Evolutionary conservation across 1,140 invertebrate genomes (phyloP).

Genomic region (Drosophila subpulchrella): DNA sequence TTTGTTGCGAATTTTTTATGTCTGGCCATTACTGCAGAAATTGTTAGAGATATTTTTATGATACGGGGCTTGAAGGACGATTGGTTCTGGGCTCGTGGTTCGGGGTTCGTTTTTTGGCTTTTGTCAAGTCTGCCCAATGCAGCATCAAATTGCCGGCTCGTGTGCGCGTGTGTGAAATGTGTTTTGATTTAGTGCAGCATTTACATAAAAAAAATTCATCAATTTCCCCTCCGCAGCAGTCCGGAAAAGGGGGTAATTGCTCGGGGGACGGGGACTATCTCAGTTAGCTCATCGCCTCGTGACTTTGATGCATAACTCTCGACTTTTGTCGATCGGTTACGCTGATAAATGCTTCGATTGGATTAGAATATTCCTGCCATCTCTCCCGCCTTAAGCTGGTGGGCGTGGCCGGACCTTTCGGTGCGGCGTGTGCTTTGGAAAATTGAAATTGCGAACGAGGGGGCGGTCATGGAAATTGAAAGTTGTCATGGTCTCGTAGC

Average conservation of each 20-base stretch:
- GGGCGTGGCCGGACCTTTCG: constrained; percentile 60
- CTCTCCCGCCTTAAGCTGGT: constrained; percentile 51
- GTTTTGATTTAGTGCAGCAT: constrained; percentile 80
- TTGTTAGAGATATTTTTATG: constrained; percentile 71
- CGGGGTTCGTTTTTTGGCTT: constrained; percentile 45
- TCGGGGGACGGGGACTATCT: constrained; percentile 50
- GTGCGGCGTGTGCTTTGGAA: constrained; percentile 44
- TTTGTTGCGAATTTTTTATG: constrained; percentile 75
- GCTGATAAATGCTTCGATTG: constrained; percentile 78
- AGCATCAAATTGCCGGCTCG: constrained; percentile 75
- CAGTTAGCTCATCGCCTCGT: constrained; percentile 53
- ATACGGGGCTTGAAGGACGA: constrained; percentile 28
- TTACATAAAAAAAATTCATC: constrained; percentile 75
- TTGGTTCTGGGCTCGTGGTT: constrained; percentile 16
- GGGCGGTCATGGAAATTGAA: constrained; percentile 65
- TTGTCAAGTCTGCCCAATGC: constrained; percentile 71
- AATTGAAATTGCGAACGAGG: constrained; percentile 69
- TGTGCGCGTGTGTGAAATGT: constrained; percentile 49
- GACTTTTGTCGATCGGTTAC: constrained; percentile 75
- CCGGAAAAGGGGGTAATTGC: constrained; percentile 54
- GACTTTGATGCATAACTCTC: constrained; percentile 81
- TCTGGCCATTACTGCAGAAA: constrained; percentile 74
- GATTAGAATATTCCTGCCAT: constrained; percentile 63
- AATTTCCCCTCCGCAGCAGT: constrained; percentile 50
- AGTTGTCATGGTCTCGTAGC: constrained; percentile 65